Evolutionary conservation across 1,140 invertebrate species (phyloP).

Genomic region (Maniola jurtina): DNA sequence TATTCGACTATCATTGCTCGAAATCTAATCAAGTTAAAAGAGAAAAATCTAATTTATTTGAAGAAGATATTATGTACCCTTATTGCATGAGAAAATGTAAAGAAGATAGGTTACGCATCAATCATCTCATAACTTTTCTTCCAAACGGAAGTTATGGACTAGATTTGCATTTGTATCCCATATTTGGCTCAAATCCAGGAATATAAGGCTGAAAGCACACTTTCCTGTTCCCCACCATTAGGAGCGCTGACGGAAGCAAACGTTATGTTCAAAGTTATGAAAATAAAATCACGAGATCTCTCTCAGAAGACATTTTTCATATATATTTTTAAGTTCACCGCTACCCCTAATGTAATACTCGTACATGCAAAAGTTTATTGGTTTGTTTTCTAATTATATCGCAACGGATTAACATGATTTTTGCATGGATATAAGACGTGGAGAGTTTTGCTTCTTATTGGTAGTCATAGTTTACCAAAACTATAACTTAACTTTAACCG

Average conservation of each 20-base stretch:
- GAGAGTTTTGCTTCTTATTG: too few relatives aligned
- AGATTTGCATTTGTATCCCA: slow-evolving; percentile 25
- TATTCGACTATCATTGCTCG: too few relatives aligned
- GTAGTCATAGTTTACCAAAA: too few relatives aligned
- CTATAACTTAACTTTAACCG: neutral
- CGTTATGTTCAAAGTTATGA: slow-evolving; percentile 1
- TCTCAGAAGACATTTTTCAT: neutral
- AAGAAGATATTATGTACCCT: neutral
- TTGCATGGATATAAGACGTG: too few relatives aligned
- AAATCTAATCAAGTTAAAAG: too few relatives aligned
- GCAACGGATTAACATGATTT: neutral
- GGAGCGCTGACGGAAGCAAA: neutral
- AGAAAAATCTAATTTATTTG: too few relatives aligned
- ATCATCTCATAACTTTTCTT: slow-evolving; percentile 23
- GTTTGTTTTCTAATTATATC: too few relatives aligned
- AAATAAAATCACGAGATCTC: slow-evolving; percentile 3
- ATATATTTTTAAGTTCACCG: slow-evolving; percentile 5
- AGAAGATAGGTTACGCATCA: neutral
- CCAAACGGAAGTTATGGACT: slow-evolving; percentile 11
- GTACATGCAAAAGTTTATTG: neutral
- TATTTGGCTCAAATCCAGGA: slow-evolving; percentile 23
- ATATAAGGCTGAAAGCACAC: slow-evolving; percentile 11
- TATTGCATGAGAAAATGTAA: neutral
- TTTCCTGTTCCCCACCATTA: slow-evolving; percentile 8
- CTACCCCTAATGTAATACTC: neutral